phyloP scores from a whole-genome alignment of 1,140 invertebrate species.

The Heliconius eleuchia region DNA sequence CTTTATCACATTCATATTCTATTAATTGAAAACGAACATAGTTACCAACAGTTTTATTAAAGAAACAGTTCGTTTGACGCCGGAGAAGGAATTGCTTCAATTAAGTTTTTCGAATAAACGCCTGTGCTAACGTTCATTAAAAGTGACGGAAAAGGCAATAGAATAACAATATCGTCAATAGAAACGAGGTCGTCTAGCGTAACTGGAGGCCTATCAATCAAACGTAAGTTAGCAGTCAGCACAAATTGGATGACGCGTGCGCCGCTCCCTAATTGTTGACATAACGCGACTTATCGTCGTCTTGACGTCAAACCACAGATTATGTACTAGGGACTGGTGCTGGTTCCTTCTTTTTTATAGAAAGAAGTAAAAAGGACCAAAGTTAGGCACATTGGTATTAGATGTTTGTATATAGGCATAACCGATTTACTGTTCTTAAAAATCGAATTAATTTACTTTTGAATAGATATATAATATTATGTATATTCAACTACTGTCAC shows the following conservation, averaged over 20 bases:
- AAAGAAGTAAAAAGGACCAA: too few species aligned
- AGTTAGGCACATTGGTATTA: too few species aligned
- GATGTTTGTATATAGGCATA: too few species aligned
- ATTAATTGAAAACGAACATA: neutral
- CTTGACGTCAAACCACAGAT: constrained; percentile 55
- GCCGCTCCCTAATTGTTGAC: constrained; percentile 64
- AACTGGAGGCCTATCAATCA: constrained; percentile 73
- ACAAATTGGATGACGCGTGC: constrained; percentile 69
- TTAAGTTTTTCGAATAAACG: constrained; percentile 1
- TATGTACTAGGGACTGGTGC: neutral
- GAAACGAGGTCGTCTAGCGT: constrained; percentile 55
- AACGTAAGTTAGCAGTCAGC: constrained; percentile 45
- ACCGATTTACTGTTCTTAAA: too few species aligned
- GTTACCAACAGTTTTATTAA: neutral
- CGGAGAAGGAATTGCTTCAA: neutral
- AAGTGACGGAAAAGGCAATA: constrained; percentile 35
- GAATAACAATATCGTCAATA: constrained; percentile 43
- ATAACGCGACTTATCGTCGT: constrained; percentile 46
- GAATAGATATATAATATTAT: too few species aligned
- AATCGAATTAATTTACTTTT: too few species aligned
- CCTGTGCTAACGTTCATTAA: constrained; percentile 24
- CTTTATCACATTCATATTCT: neutral
- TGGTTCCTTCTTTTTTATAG: neutral
- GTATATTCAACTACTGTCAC: neutral
- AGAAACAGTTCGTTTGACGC: neutral